Evolutionary conservation across 2,797 vertebrate genomes (phyloP).

Genomic region (Selene dorsalis): DNA sequence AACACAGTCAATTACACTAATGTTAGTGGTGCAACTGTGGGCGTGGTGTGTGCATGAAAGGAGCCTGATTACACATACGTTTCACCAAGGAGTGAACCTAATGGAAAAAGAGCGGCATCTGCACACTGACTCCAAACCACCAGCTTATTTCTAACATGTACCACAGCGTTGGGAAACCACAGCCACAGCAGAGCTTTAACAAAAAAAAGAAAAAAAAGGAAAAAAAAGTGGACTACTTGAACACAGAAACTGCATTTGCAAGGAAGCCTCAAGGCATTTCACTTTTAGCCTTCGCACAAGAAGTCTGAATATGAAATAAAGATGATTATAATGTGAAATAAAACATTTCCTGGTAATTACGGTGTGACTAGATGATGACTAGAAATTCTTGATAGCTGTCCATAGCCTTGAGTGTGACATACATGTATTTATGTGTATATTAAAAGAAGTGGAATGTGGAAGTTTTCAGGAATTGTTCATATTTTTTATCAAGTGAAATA

Average conservation of each 20-base stretch:
- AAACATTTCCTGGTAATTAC: background rate
- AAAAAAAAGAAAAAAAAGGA: too few species aligned
- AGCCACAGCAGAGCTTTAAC: background rate
- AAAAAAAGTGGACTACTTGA: too few species aligned
- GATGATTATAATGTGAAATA: too few species aligned
- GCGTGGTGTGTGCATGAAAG: conserved; percentile 8
- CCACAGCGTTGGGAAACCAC: background rate
- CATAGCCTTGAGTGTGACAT: background rate
- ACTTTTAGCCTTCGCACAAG: background rate
- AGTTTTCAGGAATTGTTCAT: background rate
- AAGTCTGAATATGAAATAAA: background rate
- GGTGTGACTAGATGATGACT: background rate
- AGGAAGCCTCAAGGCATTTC: background rate
- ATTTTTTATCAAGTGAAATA: background rate
- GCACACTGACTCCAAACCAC: background rate
- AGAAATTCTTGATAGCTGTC: background rate
- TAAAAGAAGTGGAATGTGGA: background rate
- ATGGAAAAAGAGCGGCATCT: background rate
- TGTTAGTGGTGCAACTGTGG: background rate
- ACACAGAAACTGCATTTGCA: background rate
- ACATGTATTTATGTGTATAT: background rate
- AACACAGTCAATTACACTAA: conserved; percentile 6
- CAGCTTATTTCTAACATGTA: background rate
- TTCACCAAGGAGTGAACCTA: background rate
- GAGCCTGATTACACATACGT: background rate